phyloP scores from a whole-genome alignment of 2,113 vertebrate species.

The Puffinus mauretanicus region DNA sequence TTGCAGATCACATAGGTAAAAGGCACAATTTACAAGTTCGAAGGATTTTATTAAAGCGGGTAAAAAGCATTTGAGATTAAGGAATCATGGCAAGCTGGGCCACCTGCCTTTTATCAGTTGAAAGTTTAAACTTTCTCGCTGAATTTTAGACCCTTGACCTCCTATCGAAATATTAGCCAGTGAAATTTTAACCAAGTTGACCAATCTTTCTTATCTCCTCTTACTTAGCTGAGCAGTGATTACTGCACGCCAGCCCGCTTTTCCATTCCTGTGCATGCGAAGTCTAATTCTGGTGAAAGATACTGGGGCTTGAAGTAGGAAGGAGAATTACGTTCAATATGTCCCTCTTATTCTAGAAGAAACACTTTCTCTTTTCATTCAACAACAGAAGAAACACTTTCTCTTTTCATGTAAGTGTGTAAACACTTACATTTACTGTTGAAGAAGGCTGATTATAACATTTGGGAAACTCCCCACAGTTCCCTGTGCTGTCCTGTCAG shows the following conservation, averaged over 20 bases:
- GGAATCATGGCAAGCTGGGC: background rate
- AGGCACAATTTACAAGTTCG: background rate
- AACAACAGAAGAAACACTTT: background rate
- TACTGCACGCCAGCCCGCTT: background rate
- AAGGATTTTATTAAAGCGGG: background rate
- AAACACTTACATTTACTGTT: background rate
- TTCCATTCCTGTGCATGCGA: background rate
- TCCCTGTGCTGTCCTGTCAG: background rate
- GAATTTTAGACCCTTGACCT: conserved; percentile 46
- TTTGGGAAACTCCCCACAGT: background rate
- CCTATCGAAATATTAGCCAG: background rate
- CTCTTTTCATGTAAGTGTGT: too few species aligned
- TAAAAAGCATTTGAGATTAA: background rate
- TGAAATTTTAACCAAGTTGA: conserved; percentile 55
- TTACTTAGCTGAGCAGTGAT: background rate
- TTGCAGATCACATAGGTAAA: background rate
- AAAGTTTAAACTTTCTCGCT: conserved; percentile 5
- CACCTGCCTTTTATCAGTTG: conserved; percentile 41
- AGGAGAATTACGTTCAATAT: background rate
- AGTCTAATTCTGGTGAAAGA: background rate
- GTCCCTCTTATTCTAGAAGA: background rate
- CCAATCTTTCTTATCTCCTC: conserved; percentile 42
- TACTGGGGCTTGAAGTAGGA: background rate
- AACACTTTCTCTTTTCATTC: background rate
- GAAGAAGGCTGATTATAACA: background rate